These are phyloP conservation scores for Melanophora roralis DNA, from an alignment of 2,888 invertebrate genomes.

Conservation along the genomic window DNA sequence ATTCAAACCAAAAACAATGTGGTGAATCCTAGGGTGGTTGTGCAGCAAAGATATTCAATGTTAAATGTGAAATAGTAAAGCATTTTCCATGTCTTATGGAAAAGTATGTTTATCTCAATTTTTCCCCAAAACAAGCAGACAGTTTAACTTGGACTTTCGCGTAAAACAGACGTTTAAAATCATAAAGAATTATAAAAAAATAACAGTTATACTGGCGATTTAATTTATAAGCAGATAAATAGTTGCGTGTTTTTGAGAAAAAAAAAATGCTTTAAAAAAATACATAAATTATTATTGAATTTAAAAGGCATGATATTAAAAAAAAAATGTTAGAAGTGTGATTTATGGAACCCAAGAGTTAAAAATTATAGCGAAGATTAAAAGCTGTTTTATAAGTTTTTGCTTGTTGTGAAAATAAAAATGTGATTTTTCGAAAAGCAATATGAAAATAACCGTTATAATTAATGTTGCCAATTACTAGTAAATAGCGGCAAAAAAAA, in stretches of 20 bases:
- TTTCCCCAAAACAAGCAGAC: constrained; percentile 38
- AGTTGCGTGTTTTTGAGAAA: neutral
- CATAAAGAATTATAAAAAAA: neutral
- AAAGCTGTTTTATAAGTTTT: no score
- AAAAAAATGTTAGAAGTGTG: no score
- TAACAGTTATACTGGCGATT: constrained; percentile 28
- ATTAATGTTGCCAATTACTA: constrained; percentile 32
- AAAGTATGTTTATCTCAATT: constrained; percentile 47
- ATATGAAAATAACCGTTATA: constrained; percentile 15
- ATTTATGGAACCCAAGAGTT: no score
- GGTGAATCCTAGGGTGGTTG: no score
- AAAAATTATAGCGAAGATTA: no score
- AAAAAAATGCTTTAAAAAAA: neutral
- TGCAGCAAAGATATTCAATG: no score
- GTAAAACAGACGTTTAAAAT: constrained; percentile 43
- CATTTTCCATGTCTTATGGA: no score
- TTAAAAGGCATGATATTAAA: neutral
- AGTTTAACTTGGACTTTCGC: constrained; percentile 53
- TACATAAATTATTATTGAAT: neutral
- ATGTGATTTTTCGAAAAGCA: neutral
- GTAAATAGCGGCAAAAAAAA: constrained; percentile 2
- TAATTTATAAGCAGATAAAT: neutral
- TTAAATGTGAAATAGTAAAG: no score
- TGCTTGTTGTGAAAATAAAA: neutral
- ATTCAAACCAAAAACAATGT: no score